phyloP scores from a whole-genome alignment of 2,113 vertebrate species.

The Melozone crissalis region DNA sequence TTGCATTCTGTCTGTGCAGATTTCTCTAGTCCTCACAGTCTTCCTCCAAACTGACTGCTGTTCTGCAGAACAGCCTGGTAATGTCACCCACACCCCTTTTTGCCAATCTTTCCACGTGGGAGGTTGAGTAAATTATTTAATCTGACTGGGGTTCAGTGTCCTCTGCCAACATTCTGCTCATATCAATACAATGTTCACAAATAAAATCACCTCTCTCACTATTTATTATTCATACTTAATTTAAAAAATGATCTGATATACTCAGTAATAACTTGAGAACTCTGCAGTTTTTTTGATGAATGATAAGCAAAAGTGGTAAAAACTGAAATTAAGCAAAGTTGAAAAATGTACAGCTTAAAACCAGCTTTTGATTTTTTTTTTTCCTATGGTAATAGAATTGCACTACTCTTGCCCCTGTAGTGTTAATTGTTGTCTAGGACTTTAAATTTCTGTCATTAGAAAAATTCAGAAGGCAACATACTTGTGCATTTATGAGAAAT shows the following conservation, averaged over 20 bases:
- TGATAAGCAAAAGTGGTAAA: conserved; percentile 29
- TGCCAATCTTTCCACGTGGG: background rate
- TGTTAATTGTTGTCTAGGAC: conserved; percentile 66
- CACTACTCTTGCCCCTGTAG: conserved; percentile 46
- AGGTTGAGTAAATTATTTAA: background rate
- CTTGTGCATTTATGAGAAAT: conserved; percentile 59
- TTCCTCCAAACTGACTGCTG: background rate
- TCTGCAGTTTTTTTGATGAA: background rate
- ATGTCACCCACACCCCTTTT: background rate
- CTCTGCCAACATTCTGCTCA: background rate
- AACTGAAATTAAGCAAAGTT: conserved; percentile 47
- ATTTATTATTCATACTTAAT: background rate
- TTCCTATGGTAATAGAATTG: conserved; percentile 32
- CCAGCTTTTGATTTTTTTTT: conserved; percentile 51
- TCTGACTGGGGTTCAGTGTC: background rate
- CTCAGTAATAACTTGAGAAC: background rate
- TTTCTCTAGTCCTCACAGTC: background rate
- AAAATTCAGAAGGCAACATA: conserved; percentile 56
- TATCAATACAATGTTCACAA: background rate
- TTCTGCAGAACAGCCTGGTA: background rate
- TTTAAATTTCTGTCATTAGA: conserved; percentile 68
- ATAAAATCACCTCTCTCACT: background rate
- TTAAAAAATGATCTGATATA: background rate
- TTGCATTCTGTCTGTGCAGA: background rate
- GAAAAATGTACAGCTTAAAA: conserved; percentile 44